Evolutionary conservation across 2,797 vertebrate genomes (phyloP), one percentile per base, ranked within the genome.

Genomic region (Fistularia commersonii): DNA sequence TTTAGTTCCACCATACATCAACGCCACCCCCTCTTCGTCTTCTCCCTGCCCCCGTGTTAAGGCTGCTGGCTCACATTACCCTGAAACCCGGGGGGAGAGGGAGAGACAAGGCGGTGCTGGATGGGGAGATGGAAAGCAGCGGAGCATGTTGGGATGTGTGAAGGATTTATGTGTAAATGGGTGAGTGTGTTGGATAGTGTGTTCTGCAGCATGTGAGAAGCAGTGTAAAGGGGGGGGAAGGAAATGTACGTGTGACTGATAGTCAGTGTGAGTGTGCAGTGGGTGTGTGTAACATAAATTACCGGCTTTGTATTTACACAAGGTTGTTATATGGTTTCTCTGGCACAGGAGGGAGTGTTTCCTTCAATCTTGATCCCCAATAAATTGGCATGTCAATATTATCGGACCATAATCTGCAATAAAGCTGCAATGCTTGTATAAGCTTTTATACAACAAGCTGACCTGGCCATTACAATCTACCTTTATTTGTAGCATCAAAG

Each of bases 1-100:
- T 88, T 91, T 90, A 90, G 83, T 89, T 86, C 77, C 75, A 76
- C 83, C 81, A 87, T 89, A 86, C 82, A 88, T 89, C 87, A 89
- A 82, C 78, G 69, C 32, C 38, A 39, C 56, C 71, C 45, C 59
- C 15, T 11, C 36, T 9, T 1, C 33, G 9, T 11, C 54, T 11
- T 43, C 12, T 31, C 45, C 49, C 45, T 43, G 40, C 46, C 61
- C 48, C 52, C 15, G 53, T 69, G 75, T 69, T 79, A 77, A 57
- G 48, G 66, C 61, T 74, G 79, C 71, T 79, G 72, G 71, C 74
- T 79, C 64, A 61, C 68, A 83, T 81, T 81, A 81, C 73, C 54
- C 66, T 71, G 63, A 77, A 69, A 84, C 55, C 71, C 60, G 38
- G 51, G 52, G 45, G 44, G 61, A 31, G 45, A 15, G 41, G 32